These are phyloP conservation scores for Athrips mouffetella DNA, from an alignment of 2,888 invertebrate genomes.

Conservation along the genomic window DNA sequence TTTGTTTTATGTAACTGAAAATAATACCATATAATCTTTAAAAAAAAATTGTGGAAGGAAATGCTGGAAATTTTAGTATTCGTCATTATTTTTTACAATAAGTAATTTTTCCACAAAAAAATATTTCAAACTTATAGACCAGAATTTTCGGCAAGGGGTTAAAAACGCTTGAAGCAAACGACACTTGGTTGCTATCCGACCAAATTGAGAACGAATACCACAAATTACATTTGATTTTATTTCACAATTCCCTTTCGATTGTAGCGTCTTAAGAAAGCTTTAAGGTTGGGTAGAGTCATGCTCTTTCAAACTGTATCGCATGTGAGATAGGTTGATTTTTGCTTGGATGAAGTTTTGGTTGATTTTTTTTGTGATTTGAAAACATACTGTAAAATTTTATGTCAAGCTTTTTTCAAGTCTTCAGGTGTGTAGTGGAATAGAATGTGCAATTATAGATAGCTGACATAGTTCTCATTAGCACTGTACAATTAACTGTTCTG, in stretches of 20 bases:
- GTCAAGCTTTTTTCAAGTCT: neutral
- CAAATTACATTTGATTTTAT: slow-evolving; percentile 72
- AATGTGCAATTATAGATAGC: too few species aligned
- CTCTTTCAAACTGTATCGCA: neutral
- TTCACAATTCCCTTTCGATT: slow-evolving; percentile 69
- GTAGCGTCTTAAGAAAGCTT: slow-evolving; percentile 27
- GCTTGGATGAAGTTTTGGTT: neutral
- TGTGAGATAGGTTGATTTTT: neutral
- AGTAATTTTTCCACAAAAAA: too few species aligned
- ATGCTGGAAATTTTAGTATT: too few species aligned
- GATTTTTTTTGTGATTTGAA: neutral
- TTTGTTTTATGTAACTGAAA: too few species aligned
- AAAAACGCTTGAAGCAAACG: slow-evolving; percentile 27
- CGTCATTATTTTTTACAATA: too few species aligned
- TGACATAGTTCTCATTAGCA: too few species aligned
- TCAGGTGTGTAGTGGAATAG: too few species aligned
- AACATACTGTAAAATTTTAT: neutral
- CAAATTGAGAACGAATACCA: slow-evolving; percentile 61
- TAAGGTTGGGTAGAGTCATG: slow-evolving; percentile 17
- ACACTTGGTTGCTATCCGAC: slow-evolving; percentile 30
- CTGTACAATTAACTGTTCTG: too few species aligned
- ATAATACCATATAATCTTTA: too few species aligned
- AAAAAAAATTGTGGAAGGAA: too few species aligned
- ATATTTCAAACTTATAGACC: too few species aligned
- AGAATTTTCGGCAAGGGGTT: too few species aligned